Evolutionary conservation across 2,797 vertebrate species (phyloP).

Genomic region (Phataginus tetradactyla): DNA sequence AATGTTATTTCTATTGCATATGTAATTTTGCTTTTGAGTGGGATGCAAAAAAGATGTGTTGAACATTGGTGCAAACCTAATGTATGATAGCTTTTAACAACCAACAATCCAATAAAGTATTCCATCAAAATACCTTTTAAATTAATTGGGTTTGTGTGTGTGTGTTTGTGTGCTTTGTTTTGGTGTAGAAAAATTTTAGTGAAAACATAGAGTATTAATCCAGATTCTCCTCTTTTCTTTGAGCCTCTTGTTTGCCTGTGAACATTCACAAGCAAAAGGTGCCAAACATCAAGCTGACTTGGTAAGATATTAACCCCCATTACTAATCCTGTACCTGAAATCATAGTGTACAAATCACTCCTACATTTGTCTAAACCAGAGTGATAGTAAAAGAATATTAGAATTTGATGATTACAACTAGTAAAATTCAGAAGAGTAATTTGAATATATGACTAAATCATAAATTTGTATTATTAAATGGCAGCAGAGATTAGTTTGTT

Average conservation of each 20-base stretch:
- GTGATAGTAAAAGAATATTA: background rate
- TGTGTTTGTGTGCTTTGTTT: background rate
- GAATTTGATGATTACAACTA: conserved; percentile 15
- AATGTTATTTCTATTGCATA: background rate
- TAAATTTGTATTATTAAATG: conserved; percentile 36
- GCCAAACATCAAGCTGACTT: background rate
- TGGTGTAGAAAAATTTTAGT: background rate
- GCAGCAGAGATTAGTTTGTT: background rate
- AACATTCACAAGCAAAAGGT: background rate
- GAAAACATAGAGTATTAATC: background rate
- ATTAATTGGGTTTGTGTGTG: background rate
- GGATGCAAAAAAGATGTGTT: background rate
- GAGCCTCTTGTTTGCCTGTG: background rate
- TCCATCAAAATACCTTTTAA: background rate
- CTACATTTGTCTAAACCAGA: background rate
- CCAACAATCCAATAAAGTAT: background rate
- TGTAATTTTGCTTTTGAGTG: conserved; percentile 1
- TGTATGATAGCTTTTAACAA: background rate
- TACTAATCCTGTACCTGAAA: background rate
- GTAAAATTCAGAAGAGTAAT: background rate
- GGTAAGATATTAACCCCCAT: background rate
- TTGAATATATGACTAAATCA: background rate
- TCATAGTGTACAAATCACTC: background rate
- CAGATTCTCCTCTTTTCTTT: background rate
- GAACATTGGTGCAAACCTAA: background rate